Conservation (phyloP, 1,140 invertebrate species). For the Centruroides sculpturatus region DNA sequence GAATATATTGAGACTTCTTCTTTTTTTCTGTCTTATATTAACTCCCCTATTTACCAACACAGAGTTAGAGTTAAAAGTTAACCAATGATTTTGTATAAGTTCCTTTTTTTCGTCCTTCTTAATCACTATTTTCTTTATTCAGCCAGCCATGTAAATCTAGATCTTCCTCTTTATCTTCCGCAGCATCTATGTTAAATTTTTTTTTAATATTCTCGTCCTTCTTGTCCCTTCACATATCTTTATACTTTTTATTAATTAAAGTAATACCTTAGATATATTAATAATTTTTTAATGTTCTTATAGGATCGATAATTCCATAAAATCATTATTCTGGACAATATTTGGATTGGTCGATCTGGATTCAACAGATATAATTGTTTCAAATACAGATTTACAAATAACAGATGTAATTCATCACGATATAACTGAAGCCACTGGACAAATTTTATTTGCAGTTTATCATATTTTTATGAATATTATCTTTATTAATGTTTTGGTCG, state of each 20-base stretch:
- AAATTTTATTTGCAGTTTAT: slow-evolving; percentile 44
- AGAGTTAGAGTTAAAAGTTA: no score
- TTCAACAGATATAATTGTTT: slow-evolving; percentile 1
- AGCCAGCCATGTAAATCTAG: no score
- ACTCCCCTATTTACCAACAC: no score
- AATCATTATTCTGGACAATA: slow-evolving; percentile 58
- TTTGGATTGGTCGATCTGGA: slow-evolving; percentile 34
- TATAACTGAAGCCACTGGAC: slow-evolving; percentile 43
- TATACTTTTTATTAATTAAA: background rate
- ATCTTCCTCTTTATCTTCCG: no score
- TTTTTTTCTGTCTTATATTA: no score
- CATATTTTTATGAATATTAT: slow-evolving; percentile 50
- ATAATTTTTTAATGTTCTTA: background rate
- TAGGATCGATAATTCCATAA: slow-evolving; percentile 29
- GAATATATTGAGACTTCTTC: no score
- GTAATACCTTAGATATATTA: background rate
- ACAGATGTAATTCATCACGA: slow-evolving; percentile 25
- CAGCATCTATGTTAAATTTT: background rate
- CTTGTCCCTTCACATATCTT: no score
- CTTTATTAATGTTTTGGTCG: slow-evolving; percentile 61
- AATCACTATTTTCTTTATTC: background rate
- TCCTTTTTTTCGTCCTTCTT: no score
- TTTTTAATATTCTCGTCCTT: no score
- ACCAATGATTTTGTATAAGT: no score
- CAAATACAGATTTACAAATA: background rate